Conservation (phyloP, 2,888 invertebrate genomes). For the Stratiomys singularior region DNA sequence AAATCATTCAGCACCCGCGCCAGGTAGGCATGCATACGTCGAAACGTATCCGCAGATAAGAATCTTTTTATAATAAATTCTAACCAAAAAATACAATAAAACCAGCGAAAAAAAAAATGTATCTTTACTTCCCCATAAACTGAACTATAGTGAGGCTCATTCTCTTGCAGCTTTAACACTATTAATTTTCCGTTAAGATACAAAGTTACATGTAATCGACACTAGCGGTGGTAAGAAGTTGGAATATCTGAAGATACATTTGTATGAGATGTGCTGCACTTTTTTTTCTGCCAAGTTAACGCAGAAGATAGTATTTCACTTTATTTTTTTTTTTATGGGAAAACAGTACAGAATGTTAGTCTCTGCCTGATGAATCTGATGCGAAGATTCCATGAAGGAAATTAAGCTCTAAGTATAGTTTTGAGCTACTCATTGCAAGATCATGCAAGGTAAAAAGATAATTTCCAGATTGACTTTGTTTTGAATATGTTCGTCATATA, state of each 20-base stretch:
- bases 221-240: not conserved
- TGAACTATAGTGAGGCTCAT: not conserved
- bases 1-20: conserved; percentile 1
- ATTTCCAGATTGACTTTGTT: too few species aligned
- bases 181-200: conserved; percentile 20
- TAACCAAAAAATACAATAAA: not conserved
- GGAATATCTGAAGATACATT: not conserved
- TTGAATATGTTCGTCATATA: too few species aligned
- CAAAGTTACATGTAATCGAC: not conserved
- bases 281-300: not conserved
- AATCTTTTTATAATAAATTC: conserved; percentile 23
- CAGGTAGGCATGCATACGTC: not conserved
- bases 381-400: too few species aligned
- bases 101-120: too few species aligned
- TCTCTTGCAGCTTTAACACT: not conserved
- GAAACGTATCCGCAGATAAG: not conserved
- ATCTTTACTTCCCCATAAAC: conserved; percentile 5
- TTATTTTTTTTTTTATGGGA: not conserved
- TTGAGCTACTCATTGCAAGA: too few species aligned
- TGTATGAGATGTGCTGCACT: not conserved
- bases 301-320: not conserved
- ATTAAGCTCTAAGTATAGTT: too few species aligned
- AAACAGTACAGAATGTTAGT: not conserved
- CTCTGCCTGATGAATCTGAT: too few species aligned
- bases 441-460: too few species aligned